Percentiles rank a stretch among this genome's conserved stretches.
phyloP scores from a whole-genome alignment of 2,888 invertebrate genomes.

The Sesamia inferens region DNA sequence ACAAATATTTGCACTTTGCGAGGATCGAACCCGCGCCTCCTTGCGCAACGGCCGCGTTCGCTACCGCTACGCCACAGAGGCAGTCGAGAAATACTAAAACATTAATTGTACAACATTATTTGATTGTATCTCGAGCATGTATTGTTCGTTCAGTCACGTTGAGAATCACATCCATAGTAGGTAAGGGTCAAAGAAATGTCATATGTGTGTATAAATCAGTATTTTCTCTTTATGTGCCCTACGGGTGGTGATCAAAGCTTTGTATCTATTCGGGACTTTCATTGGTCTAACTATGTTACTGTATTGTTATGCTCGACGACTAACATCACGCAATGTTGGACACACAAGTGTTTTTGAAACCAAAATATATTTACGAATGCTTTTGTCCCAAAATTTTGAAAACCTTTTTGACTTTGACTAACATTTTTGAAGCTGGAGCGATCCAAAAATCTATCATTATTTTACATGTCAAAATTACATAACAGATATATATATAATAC shows the following conservation, averaged over 20 bases:
- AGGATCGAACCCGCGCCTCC: too few relatives aligned
- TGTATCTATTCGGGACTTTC: constrained; percentile 56
- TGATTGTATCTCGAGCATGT: not conserved
- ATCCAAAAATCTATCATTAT: not conserved
- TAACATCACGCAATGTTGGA: constrained; percentile 9
- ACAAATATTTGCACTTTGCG: too few relatives aligned
- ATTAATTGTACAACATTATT: not conserved
- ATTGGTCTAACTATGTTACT: constrained; percentile 43
- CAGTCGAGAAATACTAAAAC: not conserved
- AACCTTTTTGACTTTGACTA: not conserved
- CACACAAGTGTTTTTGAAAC: not conserved
- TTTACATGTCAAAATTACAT: too few relatives aligned
- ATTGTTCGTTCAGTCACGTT: constrained; percentile 3
- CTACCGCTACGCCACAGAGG: too few relatives aligned
- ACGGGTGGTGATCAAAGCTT: constrained; percentile 56
- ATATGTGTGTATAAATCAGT: constrained; percentile 53
- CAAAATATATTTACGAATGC: not conserved
- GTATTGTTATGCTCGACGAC: constrained; percentile 7
- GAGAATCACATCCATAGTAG: constrained; percentile 8
- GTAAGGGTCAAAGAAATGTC: constrained; percentile 23
- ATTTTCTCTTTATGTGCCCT: constrained; percentile 50
- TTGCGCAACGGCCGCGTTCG: too few relatives aligned
- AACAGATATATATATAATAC: too few relatives aligned
- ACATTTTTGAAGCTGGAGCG: not conserved
- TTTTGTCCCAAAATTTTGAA: not conserved